These are phyloP conservation scores for Tyria jacobaeae DNA, from an alignment of 2,888 invertebrate genomes.

Conservation along the genomic window DNA sequence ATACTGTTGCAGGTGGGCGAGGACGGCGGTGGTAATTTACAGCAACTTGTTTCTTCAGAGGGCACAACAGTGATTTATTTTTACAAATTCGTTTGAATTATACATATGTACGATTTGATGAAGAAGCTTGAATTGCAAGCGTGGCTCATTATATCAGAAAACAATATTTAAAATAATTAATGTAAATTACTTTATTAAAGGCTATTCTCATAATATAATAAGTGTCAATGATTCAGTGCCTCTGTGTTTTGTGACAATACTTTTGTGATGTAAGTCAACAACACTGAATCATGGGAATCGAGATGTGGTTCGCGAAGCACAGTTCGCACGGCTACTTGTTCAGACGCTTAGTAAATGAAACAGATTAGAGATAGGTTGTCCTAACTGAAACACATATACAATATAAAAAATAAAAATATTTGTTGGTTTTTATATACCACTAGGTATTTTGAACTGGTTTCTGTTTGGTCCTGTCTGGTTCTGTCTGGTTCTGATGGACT, in stretches of 20 bases:
- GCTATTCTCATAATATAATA: constrained; percentile 20
- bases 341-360: neutral
- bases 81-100: constrained; percentile 18
- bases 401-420: no score
- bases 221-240: constrained; percentile 6
- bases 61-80: neutral
- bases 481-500: neutral
- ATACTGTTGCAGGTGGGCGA: neutral
- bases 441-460: no score
- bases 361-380: constrained; percentile 3
- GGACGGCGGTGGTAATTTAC: no score
- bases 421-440: no score
- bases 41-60: no score
- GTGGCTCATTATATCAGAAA: no score
- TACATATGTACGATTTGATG: constrained; percentile 38
- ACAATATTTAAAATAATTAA: no score
- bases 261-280: constrained; percentile 4
- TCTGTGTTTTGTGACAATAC: constrained; percentile 7
- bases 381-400: neutral
- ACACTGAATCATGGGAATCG: constrained; percentile 4
- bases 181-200: constrained; percentile 42
- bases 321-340: constrained; percentile 2
- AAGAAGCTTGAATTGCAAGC: no score
- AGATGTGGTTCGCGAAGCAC: constrained; percentile 1
- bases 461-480: no score